Percentiles rank a stretch among this genome's conserved stretches.
Conservation (phyloP, 2,888 invertebrate species). For the Bedellia somnulentella region DNA sequence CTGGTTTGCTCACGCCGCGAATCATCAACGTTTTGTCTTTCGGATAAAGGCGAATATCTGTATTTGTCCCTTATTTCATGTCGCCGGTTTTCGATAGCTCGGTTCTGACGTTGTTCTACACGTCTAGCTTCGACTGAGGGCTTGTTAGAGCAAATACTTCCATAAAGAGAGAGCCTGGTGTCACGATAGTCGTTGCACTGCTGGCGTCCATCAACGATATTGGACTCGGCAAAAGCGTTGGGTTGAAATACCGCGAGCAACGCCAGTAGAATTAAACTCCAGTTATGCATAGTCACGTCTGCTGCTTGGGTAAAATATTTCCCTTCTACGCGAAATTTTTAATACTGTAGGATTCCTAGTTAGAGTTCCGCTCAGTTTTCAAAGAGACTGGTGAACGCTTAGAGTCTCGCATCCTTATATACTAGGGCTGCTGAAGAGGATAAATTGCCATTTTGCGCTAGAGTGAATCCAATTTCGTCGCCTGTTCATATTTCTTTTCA, state of each 20-base stretch:
- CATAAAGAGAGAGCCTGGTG: conserved; percentile 17
- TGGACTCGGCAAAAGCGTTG: conserved; percentile 28
- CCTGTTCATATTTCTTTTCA: no score
- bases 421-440: conserved; percentile 21
- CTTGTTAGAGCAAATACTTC: conserved; percentile 13
- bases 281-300: conserved; percentile 52
- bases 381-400: no score
- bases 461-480: no score
- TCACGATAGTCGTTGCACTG: conserved; percentile 26
- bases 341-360: no score
- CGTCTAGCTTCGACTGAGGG: conserved; percentile 11
- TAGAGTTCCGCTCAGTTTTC: no score
- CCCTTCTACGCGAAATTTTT: no score
- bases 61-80: conserved; percentile 1
- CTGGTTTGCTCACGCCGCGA: no score
- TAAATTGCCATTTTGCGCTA: conserved; percentile 44
- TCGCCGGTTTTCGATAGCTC: conserved; percentile 7
- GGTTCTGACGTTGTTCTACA: conserved; percentile 12
- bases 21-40: conserved; percentile 1
- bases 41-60: conserved; percentile 8
- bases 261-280: conserved; percentile 46
- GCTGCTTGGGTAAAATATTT: conserved; percentile 15
- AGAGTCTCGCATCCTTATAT: conserved; percentile 30
- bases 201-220: conserved; percentile 41
- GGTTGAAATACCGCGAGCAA: conserved; percentile 34